Evolutionary conservation across 1,140 invertebrate genomes (phyloP), one percentile per base, ranked within the genome.

Genomic region (Anthonomus grandis): DNA sequence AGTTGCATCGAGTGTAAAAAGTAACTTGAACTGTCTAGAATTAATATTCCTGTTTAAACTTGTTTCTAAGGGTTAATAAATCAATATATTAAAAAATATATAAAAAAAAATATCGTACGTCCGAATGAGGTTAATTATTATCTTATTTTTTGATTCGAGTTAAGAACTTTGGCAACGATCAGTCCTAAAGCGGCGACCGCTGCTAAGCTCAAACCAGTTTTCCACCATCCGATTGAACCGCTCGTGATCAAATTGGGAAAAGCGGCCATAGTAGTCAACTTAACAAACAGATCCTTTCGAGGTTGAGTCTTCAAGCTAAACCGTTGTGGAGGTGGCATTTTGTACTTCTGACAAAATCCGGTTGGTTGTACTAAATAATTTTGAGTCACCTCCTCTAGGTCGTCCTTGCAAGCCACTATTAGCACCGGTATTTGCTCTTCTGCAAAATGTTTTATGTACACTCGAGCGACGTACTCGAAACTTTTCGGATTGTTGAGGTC

Each of bases 381-480:
- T 75, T 98, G 96, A 39, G 87, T 82, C 0, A 91, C 86, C 63
- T 88, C 85, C 13, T 85, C 77, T 36, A 89, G 76, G 72, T 97
- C 95, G 60, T 84, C 83, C 72, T 97, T 97, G 49, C 90, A 93
- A 10, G 89, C 91, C 37, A 98, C 91, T 64, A 99, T 86, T 64
- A 98, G 79, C 18, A 97, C 93, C 3, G 97, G 97, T 52, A 97
- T 94, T 75, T 94, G 91, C 66, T 90, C 93, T 62, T 95, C 91
- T 17, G 89, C 87, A 77, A 97, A 97, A 75, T 97, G 95, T 86
- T 94, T 95, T 92, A 96, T 85, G 75, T 94, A 98, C 73, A 97
- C 92, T 68, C 91, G 83, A n/a, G 96, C 95, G 69, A 95, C 89
- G 70, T 94, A 98, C 77, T 97, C 93, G 77, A 99, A 99, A 0